A percentile compares a stretch with the other conserved stretches of the same genome.
Conservation (phyloP, 2,113 vertebrate species). For the Elephas maximus region DNA sequence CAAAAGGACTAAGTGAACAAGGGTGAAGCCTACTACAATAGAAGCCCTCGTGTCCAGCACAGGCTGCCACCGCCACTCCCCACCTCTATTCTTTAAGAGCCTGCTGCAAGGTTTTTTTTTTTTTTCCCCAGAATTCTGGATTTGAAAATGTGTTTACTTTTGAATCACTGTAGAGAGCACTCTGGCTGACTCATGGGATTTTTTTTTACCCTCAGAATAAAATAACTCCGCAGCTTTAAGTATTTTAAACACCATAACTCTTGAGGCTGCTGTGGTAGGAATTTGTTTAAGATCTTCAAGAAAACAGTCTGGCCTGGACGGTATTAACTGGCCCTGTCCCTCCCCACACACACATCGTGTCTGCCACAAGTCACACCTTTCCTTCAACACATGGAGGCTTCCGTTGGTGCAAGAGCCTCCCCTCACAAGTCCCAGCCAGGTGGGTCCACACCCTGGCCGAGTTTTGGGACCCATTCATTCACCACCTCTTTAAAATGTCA, state of each 20-base stretch:
- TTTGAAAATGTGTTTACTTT: constrained; percentile 55
- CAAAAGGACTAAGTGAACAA: neutral
- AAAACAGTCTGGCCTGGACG: neutral
- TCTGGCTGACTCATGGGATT: neutral
- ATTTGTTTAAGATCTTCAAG: neutral
- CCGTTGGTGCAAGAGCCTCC: neutral
- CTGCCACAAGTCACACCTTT: neutral
- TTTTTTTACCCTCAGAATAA: constrained; percentile 13
- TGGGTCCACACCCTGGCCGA: neutral
- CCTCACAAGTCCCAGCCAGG: neutral
- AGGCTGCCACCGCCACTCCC: too few species aligned
- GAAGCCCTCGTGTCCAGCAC: too few species aligned
- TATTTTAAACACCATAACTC: constrained; percentile 46
- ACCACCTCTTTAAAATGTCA: neutral
- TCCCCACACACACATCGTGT: neutral
- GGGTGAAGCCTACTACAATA: neutral
- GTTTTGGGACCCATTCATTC: neutral
- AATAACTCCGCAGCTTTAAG: neutral
- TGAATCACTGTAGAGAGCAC: constrained; percentile 25
- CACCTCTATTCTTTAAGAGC: neutral
- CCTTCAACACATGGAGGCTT: neutral
- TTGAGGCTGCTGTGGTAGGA: neutral
- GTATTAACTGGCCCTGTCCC: neutral
- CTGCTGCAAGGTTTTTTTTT: neutral
- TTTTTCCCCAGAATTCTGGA: neutral